Base-by-base conservation (phyloP, 2,888 invertebrate species). In the Pterostichus madidus region DNA sequence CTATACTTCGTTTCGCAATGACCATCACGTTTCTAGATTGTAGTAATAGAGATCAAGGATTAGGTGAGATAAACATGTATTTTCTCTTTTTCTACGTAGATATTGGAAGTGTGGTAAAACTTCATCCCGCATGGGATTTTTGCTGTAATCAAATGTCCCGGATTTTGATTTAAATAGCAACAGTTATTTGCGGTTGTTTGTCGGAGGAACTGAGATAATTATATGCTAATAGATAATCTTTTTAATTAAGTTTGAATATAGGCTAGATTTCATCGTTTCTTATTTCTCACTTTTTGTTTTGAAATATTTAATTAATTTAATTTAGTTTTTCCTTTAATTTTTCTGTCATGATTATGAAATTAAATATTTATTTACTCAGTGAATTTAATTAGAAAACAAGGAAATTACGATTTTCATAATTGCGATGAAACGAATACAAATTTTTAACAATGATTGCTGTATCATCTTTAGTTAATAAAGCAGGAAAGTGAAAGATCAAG, bases 151-250 rank as follows among this genome's bases (percentile, higher is more conserved):
- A 24, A 24, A 24, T 24, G 24, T 39, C 13, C 64, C 64, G 64
- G 64, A 64, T 24, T 59, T 59, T n/a, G 8, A n/a, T 49, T 31
- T 13, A 35, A 71, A 68, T 44, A 71, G 39, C 17, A 39, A 71
- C 44, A 71, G 44, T 17, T 39, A 71, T 39, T 64, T 44, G 68
- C 68, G 68, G 68, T 71, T 39, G 3, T 71, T 24, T 71, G 44
- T 24, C 44, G 44, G 44, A 71, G 44, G 68, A 71, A 71, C 68
- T 71, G 13, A 5, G 39, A 17, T 71, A 44, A 71, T 71, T 71
- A 71, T 39, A 39, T 71, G 44, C 44, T 71, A 71, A 71, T 71
- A 17, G 68, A 68, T 8, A 68, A 68, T 68, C 68, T 68, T 68
- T 2, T 8, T 44, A 71, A 71, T 71, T 44, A 44, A 64, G 11